Conservation (phyloP, 2,113 vertebrate genomes). For the Chinchilla lanigera region DNA sequence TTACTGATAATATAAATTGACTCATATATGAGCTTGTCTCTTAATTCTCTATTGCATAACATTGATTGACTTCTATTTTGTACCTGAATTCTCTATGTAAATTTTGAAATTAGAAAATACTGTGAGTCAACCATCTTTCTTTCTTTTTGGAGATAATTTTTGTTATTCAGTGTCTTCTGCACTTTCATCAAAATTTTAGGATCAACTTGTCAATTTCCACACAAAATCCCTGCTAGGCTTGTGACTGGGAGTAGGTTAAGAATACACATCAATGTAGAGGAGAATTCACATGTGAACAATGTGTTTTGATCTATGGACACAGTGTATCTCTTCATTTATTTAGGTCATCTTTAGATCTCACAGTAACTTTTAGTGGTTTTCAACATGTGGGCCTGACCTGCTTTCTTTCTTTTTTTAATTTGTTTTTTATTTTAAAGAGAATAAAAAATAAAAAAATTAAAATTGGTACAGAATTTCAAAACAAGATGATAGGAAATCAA, state of each 20-base stretch:
- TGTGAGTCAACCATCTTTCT: not conserved
- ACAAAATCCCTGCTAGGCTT: not conserved
- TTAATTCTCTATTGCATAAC: not conserved
- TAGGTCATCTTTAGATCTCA: not conserved
- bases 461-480: no score
- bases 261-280: not conserved
- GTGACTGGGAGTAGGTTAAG: not conserved
- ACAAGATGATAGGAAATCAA: no score
- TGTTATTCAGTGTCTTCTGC: not conserved
- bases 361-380: not conserved
- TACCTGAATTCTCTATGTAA: not conserved
- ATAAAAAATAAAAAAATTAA: no score
- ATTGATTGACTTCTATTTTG: not conserved
- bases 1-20: not conserved
- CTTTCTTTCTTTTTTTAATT: not conserved
- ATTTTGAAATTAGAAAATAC: not conserved
- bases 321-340: not conserved
- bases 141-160: not conserved
- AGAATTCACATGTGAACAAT: not conserved
- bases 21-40: not conserved
- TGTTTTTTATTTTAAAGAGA: no score
- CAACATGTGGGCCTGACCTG: not conserved
- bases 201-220: not conserved
- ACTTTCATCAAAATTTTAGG: not conserved
- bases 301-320: not conserved